Base-by-base conservation (phyloP, 1,140 invertebrate genomes). In the Drosophila fuyamai region DNA sequence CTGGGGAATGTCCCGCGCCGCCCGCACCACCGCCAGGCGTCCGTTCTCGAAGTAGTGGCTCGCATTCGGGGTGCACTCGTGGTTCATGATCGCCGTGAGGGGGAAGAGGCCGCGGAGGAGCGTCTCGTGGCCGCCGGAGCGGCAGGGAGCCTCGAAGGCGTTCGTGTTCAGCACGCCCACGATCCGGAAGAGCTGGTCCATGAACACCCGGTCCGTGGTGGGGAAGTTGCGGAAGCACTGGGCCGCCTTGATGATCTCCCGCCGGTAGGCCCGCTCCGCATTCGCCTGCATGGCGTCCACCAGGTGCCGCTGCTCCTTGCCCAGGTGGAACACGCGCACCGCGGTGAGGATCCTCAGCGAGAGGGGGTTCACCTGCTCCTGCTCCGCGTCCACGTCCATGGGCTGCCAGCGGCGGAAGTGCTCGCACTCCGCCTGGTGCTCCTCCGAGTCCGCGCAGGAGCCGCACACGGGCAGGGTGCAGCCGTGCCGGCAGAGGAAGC, bases 21-120 rank as follows among this genome's bases (percentile, higher is more conserved):
- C 95, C 77, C 93, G 94, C 2, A 96, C 94, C 14, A 94, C 93
- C 92, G 97, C 95, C 60, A 94, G 84, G 8, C 93, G 93, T 1
- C 94, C 85, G 1, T 92, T 86, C 41, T 91, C 82, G 63, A 95
- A 94, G 74, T 95, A 96, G 66, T 96, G 95, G 29, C 94, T 94
- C 0, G 96, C 96, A 81, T 97, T 97, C 1, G 96, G 95, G 5
- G 94, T 92, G 82, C 97, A 97, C 46, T 93, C 94, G 81, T 97
- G 96, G 91, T 97, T 96, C 92, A 96, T 94, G 48, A 97, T 93
- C 23, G 95, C 94, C 1, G 95, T 94, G 16, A 96, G 91, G 1
- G 96, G 96, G 92, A 96, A 97, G 23, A 97, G 91, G 5, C 95
- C 96, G 72, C 95, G 93, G 32, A 96, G 91, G 79, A 94, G 94